Evolutionary conservation across 2,888 invertebrate genomes (phyloP), one percentile per base, ranked within the genome.

Genomic region (Sepioteuthis lessoniana): DNA sequence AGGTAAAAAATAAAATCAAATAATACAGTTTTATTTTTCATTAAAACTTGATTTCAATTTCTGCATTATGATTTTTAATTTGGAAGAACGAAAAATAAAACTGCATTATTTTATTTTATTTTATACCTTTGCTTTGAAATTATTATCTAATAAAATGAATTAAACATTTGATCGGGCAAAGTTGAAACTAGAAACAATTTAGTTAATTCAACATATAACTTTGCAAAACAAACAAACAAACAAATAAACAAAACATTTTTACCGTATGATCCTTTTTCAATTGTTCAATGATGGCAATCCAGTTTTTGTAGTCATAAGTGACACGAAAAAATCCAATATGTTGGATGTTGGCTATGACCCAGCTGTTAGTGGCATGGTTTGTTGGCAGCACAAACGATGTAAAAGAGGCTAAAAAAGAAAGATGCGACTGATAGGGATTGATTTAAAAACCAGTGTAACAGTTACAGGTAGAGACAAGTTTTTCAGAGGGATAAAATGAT

Each of bases 231-330:
- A 8, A 16, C 13, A 38, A 16, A 91, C 28, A 28, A 13, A 13
- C 37, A 42, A 42, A 42, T 5, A 42, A 42, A 42, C 42, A 42
- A 42, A 3, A 42, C n/a, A n/a, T n/a, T 93, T 94, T 94, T 95
- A 97, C 98, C 35, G 97, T 97, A 1, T 98, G 97, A 0, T 98
- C 97, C 90, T 98, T 97, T 95, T 96, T 96, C 31, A 97, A 96
- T 94, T 97, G 97, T 7, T 96, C 94, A 31, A 96, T 96, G 28
- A 97, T 95, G n/a, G 95, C 95, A 21, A 96, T 94, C 97, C 97
- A 97, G 94, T 97, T 97, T 10, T 95, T 50, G 31, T 93, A 91
- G 91, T 97, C 97, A 94, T 97, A 97, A 94, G 97, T 97, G 10
- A 97, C 97, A 50, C 97, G 94, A 95, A 97, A 97, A 93, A 96